Conservation (phyloP, 53 echinoderm and acorn worm species). For the Apostichopus leukothele region DNA sequence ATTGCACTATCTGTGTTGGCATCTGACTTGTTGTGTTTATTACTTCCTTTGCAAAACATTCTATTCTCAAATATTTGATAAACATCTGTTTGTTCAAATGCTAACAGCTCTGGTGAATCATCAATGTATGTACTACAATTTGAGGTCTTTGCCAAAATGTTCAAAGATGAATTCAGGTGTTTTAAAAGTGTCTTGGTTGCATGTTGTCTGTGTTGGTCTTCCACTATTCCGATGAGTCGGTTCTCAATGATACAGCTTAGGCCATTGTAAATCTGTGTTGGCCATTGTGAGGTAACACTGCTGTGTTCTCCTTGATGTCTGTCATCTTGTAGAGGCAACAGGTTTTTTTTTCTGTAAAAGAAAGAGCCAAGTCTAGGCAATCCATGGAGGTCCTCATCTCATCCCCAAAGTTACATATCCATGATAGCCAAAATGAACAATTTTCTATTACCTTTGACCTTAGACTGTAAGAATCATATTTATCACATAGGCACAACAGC, state of each 20-base stretch:
- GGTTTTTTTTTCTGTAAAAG: no score
- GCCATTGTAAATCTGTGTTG: not conserved
- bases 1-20: not conserved
- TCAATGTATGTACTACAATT: not conserved
- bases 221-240: not conserved
- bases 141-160: not conserved
- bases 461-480: no score
- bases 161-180: not conserved
- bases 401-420: no score
- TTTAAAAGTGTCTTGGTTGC: not conserved
- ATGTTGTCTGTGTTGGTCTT: slow-evolving; percentile 1
- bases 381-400: no score
- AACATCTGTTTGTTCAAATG: not conserved
- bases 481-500: no score
- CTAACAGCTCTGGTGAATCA: not conserved
- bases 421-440: no score
- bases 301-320: not conserved
- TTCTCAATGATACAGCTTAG: not conserved
- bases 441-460: no score
- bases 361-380: no score
- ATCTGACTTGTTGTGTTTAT: no score
- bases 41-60: not conserved
- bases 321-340: not conserved
- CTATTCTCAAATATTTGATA: not conserved
- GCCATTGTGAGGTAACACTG: not conserved